These are phyloP conservation scores for Vulpes lagopus DNA, from an alignment of 2,113 vertebrate species.

Conservation along the genomic window DNA sequence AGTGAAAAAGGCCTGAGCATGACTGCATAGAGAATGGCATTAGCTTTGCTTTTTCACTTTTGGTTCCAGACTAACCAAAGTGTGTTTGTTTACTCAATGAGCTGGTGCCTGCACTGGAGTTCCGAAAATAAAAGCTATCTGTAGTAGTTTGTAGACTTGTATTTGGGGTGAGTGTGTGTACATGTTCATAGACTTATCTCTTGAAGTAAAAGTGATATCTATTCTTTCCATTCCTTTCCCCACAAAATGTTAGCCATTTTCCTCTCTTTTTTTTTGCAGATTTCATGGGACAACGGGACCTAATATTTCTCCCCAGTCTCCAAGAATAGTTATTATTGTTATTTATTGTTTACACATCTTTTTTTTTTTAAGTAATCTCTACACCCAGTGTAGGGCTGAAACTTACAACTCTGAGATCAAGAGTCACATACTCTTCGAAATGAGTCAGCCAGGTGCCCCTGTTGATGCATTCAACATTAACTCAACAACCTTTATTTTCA, in stretches of 20 bases:
- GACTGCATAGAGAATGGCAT: not conserved
- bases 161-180: not conserved
- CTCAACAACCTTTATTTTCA: conserved; percentile 44
- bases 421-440: not conserved
- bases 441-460: not conserved
- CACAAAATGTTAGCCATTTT: not conserved
- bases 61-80: conserved; percentile 54
- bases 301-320: not conserved
- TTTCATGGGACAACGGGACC: not conserved
- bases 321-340: not conserved
- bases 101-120: not conserved
- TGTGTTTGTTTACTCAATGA: not conserved
- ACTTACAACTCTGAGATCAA: not conserved
- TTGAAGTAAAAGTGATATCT: not conserved
- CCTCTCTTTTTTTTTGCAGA: not conserved
- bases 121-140: conserved; percentile 45
- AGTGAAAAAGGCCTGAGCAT: conserved; percentile 20
- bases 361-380: not conserved
- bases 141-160: not conserved
- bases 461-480: conserved; percentile 25
- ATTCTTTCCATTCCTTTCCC: not conserved
- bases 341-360: conserved; percentile 2
- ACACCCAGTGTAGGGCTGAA: not conserved
- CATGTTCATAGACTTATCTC: not conserved
- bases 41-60: conserved; percentile 37